Base-by-base conservation (phyloP, 1,140 invertebrate species). In the Oryctes rhinoceros region DNA sequence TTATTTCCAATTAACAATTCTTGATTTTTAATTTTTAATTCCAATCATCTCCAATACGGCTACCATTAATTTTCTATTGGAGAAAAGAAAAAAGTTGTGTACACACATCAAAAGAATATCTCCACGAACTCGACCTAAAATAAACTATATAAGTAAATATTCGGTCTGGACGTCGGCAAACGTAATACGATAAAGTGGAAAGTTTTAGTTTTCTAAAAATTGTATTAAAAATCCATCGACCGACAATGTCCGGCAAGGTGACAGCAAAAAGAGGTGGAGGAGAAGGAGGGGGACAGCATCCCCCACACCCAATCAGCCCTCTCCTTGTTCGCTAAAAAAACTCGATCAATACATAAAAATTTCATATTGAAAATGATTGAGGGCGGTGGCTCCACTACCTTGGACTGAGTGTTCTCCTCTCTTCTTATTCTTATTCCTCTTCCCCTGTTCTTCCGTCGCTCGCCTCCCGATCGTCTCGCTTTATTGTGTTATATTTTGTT, bases 351-450 rank as follows among this genome's bases (percentile, higher is more conserved):
- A 87, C 86, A 87, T 87, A 87, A 87, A 87, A 87, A 87, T 87
- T 87, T 87, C 86, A 87, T 87, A 87, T 87, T 87, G 86, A 87
- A 87, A 87, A 87, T 87, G 86, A 87, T 86, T 86, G 86, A 86
- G 85, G 86, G 82, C 83, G 82, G 83, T 82, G 82, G 82, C 65
- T 71, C 65, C 24, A 71, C 65, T 79, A 79, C 80, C 79, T 80
- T 81, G 75, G 75, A 76, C 75, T 49, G 75, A 71, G 18, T 59
- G 44, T 78, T 67, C 24, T 67, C 24, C 75, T 79, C 49, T 75
- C 53, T 62, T 80, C 75, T 65, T 35, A 65, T 44, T 76, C 59
- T 35, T 47, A 62, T 77, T 47, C 37, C 30, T 81, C 44, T 74
- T 24, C 37, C 75, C 15, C 39, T 30, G 53, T 48, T 82, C 20